These are phyloP conservation scores for Fistularia commersonii DNA, from an alignment of 2,797 vertebrate species.

Conservation along the genomic window DNA sequence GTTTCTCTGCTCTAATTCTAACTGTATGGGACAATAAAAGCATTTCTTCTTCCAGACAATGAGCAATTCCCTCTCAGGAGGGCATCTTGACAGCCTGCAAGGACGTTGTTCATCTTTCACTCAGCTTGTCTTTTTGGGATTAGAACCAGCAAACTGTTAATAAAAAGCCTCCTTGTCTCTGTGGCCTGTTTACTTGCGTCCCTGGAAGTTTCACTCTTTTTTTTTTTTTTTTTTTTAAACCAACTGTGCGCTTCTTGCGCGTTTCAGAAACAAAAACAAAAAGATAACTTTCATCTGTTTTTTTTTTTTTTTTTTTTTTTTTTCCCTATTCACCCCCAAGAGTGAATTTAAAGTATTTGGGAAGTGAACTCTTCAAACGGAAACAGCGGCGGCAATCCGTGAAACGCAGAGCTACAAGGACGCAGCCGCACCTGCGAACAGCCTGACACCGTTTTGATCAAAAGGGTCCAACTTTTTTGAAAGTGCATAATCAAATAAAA, in stretches of 20 bases:
- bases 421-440: conserved; percentile 47
- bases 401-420: conserved; percentile 39
- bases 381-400: conserved; percentile 1
- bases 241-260: no score
- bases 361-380: conserved; percentile 40
- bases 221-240: no score
- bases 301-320: no score
- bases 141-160: no score
- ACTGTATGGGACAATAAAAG: no score
- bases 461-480: conserved; percentile 61
- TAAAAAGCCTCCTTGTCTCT: no score
- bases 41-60: not conserved
- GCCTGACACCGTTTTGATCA: conserved; percentile 57
- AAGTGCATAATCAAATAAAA: conserved; percentile 68
- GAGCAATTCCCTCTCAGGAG: conserved; percentile 4
- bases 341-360: conserved; percentile 44
- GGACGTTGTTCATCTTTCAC: conserved; percentile 1
- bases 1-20: no score
- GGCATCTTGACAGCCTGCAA: not conserved
- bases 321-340: conserved; percentile 4
- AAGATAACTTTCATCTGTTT: conserved; percentile 19
- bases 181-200: no score
- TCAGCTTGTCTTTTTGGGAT: no score
- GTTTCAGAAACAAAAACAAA: conserved; percentile 8
- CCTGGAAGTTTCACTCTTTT: no score